Evolutionary conservation across 2,113 vertebrate genomes (phyloP).

Genomic region (Marmota flaviventris): DNA sequence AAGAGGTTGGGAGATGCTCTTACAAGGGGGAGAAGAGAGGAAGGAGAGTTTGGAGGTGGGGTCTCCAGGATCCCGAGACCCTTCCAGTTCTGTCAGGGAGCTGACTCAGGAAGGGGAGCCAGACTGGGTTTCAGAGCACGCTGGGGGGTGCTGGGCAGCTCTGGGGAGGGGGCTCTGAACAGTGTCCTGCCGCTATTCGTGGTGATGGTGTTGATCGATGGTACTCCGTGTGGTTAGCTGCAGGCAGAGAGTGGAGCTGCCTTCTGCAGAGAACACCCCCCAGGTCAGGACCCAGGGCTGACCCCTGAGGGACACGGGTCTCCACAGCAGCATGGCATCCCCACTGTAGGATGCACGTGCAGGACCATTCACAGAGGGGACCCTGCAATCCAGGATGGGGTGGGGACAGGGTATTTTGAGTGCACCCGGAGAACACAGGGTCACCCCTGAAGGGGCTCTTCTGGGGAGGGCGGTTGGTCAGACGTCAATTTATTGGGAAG

Average conservation of each 20-base stretch:
- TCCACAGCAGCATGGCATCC: not conserved
- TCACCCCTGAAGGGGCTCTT: not conserved
- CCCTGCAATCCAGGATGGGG: not conserved
- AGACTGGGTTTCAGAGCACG: not conserved
- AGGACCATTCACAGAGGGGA: not conserved
- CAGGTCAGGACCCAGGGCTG: not conserved
- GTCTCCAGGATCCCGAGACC: not conserved
- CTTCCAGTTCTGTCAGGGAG: not conserved
- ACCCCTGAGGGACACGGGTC: rapidly evolving
- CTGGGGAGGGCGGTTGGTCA: not conserved
- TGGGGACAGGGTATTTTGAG: too few species aligned
- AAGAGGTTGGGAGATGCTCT: not conserved
- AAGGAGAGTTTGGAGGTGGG: not conserved
- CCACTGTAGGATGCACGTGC: rapidly evolving
- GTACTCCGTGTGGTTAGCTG: not conserved
- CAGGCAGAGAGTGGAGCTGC: not conserved
- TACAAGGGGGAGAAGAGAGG: not conserved
- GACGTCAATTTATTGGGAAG: rapidly evolving
- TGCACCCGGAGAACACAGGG: too few species aligned
- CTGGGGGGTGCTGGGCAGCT: not conserved
- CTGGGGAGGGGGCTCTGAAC: not conserved
- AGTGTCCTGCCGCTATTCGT: not conserved
- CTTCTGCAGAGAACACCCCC: not conserved
- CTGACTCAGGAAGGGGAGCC: not conserved
- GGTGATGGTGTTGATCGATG: not conserved